Conservation (phyloP, 2,888 invertebrate species). For the Agrochola circellaris region DNA sequence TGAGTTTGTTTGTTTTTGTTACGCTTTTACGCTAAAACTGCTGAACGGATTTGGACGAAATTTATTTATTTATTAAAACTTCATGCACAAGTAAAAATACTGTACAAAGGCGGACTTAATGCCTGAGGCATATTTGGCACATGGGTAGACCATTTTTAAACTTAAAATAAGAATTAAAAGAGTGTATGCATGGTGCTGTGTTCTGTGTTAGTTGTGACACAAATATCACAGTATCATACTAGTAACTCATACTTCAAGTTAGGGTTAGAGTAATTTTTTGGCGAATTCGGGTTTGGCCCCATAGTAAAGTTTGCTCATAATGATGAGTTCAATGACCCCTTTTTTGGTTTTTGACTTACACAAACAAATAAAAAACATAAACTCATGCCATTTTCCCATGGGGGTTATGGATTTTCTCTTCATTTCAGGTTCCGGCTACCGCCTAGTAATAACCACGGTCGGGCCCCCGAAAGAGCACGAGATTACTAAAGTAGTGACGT, state of each 20-base stretch:
- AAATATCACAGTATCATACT: too few species aligned
- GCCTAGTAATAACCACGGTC: slow-evolving; percentile 91
- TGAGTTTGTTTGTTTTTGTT: too few species aligned
- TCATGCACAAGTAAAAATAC: too few species aligned
- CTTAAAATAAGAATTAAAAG: too few species aligned
- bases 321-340: background rate
- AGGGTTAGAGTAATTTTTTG: background rate
- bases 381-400: background rate
- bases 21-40: too few species aligned
- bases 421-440: slow-evolving; percentile 92
- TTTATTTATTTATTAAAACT: too few species aligned
- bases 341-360: background rate
- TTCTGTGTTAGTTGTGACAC: too few species aligned
- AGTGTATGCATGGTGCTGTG: too few species aligned
- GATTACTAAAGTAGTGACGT: slow-evolving; percentile 71
- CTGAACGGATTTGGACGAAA: too few species aligned
- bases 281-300: background rate
- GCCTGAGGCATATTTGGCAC: too few species aligned
- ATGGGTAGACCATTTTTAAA: too few species aligned
- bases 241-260: background rate
- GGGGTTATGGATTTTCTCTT: background rate
- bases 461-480: slow-evolving; percentile 71
- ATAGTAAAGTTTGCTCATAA: background rate
- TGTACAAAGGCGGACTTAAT: too few species aligned
- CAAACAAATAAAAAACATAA: background rate